A percentile compares a stretch with the other conserved stretches of the same genome.
phyloP scores from a whole-genome alignment of 1,140 invertebrate genomes.

The Antheraea mylitta region DNA sequence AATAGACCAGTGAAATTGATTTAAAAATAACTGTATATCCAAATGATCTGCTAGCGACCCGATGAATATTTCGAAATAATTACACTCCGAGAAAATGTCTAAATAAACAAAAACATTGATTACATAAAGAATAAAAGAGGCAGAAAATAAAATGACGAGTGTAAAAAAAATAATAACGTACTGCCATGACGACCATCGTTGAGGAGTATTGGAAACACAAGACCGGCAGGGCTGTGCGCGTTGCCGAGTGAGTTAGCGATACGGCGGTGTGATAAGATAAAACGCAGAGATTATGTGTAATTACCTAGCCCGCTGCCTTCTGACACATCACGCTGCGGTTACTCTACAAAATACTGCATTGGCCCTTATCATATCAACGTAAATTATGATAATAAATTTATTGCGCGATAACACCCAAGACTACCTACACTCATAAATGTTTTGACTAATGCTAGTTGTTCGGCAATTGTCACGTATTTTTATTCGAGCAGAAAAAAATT shows the following conservation, averaged over 20 bases:
- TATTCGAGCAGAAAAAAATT: no score
- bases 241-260: conserved; percentile 15
- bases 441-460: not conserved
- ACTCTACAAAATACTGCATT: conserved; percentile 46
- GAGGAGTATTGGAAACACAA: conserved; percentile 27
- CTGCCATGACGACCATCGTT: conserved; percentile 61
- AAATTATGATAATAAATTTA: conserved; percentile 15
- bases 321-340: conserved; percentile 47
- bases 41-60: no score
- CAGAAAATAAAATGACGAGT: not conserved
- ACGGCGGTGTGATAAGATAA: conserved; percentile 50
- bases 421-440: not conserved
- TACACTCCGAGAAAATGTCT: no score
- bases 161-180: conserved; percentile 28
- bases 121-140: no score
- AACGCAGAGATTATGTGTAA: conserved; percentile 45
- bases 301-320: conserved; percentile 39
- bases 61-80: no score
- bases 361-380: conserved; percentile 26
- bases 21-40: no score
- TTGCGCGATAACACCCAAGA: not conserved
- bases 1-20: no score
- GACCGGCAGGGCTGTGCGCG: conserved; percentile 27
- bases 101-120: no score
- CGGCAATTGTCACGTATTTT: no score